These are phyloP conservation scores for Diorhabda elongata DNA, from an alignment of 1,140 invertebrate species.

Conservation along the genomic window DNA sequence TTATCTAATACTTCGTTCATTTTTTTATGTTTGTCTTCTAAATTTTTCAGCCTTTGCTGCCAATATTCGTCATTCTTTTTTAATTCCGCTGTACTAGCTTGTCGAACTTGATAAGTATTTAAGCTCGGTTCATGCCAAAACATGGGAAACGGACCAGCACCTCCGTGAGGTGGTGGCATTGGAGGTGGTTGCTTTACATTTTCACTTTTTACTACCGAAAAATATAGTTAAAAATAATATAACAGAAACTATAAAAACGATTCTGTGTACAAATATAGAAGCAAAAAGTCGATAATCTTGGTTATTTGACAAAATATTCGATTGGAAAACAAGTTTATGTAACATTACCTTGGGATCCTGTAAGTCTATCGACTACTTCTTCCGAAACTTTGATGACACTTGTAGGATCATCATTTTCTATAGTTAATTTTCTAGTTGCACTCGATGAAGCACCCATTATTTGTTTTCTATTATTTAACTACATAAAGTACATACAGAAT, in stretches of 20 bases:
- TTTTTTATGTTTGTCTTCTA: constrained; percentile 50
- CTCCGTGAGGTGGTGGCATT: neutral
- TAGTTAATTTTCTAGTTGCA: constrained; percentile 46
- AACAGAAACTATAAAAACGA: too few relatives aligned
- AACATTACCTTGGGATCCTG: constrained; percentile 38
- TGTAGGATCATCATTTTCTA: constrained; percentile 45
- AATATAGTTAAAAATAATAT: too few relatives aligned
- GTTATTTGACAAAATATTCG: neutral
- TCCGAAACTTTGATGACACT: constrained; percentile 47
- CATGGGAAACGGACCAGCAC: constrained; percentile 24
- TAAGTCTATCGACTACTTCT: constrained; percentile 43
- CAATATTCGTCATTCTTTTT: constrained; percentile 52
- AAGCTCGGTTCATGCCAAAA: constrained; percentile 42
- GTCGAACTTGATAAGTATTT: constrained; percentile 45
- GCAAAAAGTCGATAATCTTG: too few relatives aligned
- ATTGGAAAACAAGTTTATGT: neutral
- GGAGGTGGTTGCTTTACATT: constrained; percentile 7
- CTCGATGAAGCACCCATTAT: constrained; percentile 42
- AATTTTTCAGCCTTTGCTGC: constrained; percentile 50
- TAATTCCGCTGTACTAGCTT: constrained; percentile 40
- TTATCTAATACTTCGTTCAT: constrained; percentile 51
- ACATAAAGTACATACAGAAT: neutral
- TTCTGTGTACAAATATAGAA: too few relatives aligned
- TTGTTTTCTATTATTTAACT: neutral
- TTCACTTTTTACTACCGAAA: constrained; percentile 27